Evolutionary conservation across 2,113 vertebrate species (phyloP).

Genomic region (Catharus minimus): DNA sequence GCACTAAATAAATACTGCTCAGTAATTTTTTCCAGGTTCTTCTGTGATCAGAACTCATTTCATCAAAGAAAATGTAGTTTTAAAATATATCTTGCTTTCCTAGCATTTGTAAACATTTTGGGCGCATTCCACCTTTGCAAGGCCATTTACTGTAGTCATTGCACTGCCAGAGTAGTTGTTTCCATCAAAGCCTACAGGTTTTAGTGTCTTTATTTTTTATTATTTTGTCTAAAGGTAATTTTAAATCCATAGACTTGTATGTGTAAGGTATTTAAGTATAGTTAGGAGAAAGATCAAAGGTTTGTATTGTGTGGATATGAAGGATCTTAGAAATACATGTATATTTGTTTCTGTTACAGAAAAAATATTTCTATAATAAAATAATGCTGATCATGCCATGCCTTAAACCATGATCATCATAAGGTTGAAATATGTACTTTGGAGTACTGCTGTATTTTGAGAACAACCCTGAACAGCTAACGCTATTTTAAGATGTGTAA

Average conservation of each 20-base stretch:
- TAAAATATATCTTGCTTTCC: not conserved
- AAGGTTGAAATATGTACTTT: not conserved
- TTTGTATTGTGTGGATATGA: not conserved
- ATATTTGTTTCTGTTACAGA: not conserved
- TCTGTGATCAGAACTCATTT: not conserved
- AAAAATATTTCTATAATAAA: not conserved
- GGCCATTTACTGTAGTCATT: not conserved
- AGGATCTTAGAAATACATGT: not conserved
- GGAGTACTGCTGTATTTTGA: not conserved
- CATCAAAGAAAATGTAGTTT: not conserved
- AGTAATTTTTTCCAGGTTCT: not conserved
- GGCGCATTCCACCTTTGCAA: not conserved
- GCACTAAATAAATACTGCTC: not conserved
- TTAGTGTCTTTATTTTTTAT: not conserved
- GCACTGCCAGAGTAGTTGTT: not conserved
- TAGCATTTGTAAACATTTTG: not conserved
- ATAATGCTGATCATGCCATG: not conserved
- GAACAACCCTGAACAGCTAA: not conserved
- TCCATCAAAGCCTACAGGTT: not conserved
- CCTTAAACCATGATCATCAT: not conserved
- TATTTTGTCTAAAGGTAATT: not conserved
- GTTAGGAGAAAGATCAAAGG: not conserved
- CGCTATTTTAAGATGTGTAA: not conserved
- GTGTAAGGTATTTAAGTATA: not conserved
- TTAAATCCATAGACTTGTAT: not conserved